These are phyloP conservation scores for Babyrousa celebensis DNA, from an alignment of 2,797 vertebrate species.

Conservation along the genomic window DNA sequence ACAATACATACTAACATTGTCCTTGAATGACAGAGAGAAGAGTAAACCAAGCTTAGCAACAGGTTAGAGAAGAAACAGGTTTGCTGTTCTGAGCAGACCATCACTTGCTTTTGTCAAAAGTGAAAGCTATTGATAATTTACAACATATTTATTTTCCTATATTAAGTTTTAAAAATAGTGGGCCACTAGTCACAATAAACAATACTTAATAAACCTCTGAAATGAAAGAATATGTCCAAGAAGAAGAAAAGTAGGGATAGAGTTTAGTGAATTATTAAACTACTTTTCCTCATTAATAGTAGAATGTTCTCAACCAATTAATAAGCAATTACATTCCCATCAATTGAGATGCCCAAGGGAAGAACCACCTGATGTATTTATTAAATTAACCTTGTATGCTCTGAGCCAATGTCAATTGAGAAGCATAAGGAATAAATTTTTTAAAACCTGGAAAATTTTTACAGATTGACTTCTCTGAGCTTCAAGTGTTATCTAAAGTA, in stretches of 20 bases:
- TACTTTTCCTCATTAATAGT: not conserved
- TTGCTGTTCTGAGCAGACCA: constrained; percentile 13
- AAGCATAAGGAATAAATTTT: not conserved
- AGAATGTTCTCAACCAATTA: constrained; percentile 58
- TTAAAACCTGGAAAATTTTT: constrained; percentile 19
- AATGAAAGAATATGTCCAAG: constrained; percentile 2
- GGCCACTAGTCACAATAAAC: not conserved
- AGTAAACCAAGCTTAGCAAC: constrained; percentile 26
- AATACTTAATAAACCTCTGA: constrained; percentile 34
- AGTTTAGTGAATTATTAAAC: constrained; percentile 45
- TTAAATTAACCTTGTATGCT: constrained; percentile 1
- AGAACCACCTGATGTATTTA: not conserved
- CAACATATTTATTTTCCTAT: not conserved
- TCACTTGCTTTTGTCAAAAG: constrained; percentile 41
- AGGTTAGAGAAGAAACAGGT: not conserved
- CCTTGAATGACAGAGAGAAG: constrained; percentile 13
- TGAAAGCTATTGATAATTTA: constrained; percentile 25
- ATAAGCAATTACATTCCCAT: constrained; percentile 34
- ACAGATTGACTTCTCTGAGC: not conserved
- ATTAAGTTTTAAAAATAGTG: constrained; percentile 37
- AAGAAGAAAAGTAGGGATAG: constrained; percentile 30
- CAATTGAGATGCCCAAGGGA: not conserved
- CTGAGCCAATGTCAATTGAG: not conserved
- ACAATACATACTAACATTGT: not conserved
- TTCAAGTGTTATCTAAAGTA: constrained; percentile 10